These are phyloP conservation scores for Bucco capensis DNA, from an alignment of 2,113 vertebrate genomes.

Conservation along the genomic window DNA sequence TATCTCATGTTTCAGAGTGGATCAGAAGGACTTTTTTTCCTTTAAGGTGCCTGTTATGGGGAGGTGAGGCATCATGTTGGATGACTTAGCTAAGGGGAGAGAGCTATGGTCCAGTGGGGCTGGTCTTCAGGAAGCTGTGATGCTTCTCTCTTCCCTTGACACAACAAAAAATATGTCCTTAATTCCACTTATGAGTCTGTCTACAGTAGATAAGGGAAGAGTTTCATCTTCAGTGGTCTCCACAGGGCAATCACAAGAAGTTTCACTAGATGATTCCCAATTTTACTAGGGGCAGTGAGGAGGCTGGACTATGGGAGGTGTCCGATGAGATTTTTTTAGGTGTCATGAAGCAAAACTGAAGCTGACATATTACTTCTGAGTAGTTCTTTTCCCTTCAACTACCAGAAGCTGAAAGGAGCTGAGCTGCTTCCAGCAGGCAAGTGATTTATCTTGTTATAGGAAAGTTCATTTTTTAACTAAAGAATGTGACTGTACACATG, in stretches of 20 bases:
- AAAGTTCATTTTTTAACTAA: constrained; percentile 9
- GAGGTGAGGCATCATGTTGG: constrained; percentile 49
- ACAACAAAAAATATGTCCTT: not conserved
- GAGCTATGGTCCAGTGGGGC: not conserved
- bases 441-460: not conserved
- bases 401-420: not conserved
- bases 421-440: not conserved
- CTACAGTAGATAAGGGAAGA: not conserved
- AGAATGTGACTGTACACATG: not conserved
- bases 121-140: not conserved
- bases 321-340: not conserved
- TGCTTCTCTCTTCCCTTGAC: not conserved
- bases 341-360: not conserved
- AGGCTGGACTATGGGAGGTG: not conserved
- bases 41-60: constrained; percentile 43
- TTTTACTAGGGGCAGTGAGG: not conserved
- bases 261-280: not conserved
- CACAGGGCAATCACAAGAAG: not conserved
- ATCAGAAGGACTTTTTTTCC: not conserved
- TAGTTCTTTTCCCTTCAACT: not conserved
- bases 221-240: not conserved
- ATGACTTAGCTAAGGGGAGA: not conserved
- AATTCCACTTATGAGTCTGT: not conserved
- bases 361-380: not conserved
- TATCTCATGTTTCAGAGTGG: constrained; percentile 49